Evolutionary conservation across 2,113 vertebrate genomes (phyloP).

Genomic region (Todiramphus chloris): DNA sequence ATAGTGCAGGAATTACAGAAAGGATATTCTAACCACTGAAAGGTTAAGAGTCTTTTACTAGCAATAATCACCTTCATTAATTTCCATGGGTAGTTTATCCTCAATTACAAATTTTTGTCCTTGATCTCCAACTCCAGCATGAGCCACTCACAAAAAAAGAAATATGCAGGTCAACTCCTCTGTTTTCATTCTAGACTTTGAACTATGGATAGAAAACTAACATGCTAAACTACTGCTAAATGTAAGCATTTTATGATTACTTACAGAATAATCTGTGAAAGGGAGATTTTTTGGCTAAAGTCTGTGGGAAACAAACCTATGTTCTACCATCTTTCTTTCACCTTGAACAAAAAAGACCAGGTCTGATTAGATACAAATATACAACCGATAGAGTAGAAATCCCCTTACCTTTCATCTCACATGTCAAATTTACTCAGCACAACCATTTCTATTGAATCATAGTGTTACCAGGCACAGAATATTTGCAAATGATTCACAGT

Average conservation of each 20-base stretch:
- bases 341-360: neutral
- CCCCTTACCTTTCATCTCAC: neutral
- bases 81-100: neutral
- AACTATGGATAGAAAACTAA: neutral
- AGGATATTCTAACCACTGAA: neutral
- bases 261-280: neutral
- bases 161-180: neutral
- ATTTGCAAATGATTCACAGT: neutral
- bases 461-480: neutral
- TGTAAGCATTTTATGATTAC: neutral
- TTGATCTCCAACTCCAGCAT: neutral
- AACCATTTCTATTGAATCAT: neutral
- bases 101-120: neutral
- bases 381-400: neutral
- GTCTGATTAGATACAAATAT: neutral
- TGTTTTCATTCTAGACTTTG: neutral
- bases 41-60: neutral
- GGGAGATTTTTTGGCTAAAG: neutral
- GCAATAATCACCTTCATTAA: neutral
- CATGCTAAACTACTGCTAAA: neutral
- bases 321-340: neutral
- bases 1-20: neutral
- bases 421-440: neutral
- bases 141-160: neutral
- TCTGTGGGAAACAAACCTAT: neutral